phyloP scores from a whole-genome alignment of 2,797 vertebrate genomes.

The Sebastes hubbsi region DNA sequence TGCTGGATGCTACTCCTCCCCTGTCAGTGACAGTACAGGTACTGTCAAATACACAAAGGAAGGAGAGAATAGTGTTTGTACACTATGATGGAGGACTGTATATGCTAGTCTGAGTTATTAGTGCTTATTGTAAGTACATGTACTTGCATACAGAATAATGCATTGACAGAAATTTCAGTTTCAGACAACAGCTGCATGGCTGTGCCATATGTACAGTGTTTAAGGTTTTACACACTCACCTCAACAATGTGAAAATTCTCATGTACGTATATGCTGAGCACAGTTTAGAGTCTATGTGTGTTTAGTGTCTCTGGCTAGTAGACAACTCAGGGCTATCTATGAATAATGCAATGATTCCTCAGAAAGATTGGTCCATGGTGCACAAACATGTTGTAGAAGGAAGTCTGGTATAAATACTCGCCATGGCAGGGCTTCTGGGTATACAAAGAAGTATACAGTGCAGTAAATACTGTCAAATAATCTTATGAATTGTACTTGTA shows the following conservation, averaged over 20 bases:
- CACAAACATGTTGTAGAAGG: slow-evolving; percentile 18
- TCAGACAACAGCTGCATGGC: not conserved
- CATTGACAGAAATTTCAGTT: not conserved
- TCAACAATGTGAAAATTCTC: not conserved
- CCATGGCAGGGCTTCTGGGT: not conserved
- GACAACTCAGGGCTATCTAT: slow-evolving; percentile 33
- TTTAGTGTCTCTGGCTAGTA: slow-evolving; percentile 19
- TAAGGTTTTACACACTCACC: not conserved
- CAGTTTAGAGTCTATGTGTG: slow-evolving; percentile 2
- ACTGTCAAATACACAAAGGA: slow-evolving; percentile 31
- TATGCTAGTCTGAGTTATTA: not conserved
- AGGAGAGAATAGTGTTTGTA: not conserved
- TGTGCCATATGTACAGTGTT: not conserved
- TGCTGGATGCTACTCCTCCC: slow-evolving; percentile 38
- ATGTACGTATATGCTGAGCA: slow-evolving; percentile 1
- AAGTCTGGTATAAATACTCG: slow-evolving; percentile 13
- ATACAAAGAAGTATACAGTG: not conserved
- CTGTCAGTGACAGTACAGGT: slow-evolving; percentile 33
- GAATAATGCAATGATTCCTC: slow-evolving; percentile 53
- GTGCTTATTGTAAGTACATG: not conserved
- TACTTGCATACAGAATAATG: not conserved
- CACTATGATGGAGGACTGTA: not conserved
- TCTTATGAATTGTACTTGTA: not conserved
- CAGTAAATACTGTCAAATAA: not conserved
- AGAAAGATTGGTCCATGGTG: slow-evolving; percentile 14